Evolutionary conservation across 1,140 invertebrate genomes (phyloP), one percentile per base, ranked within the genome.

Genomic region (Hylaeus volcanicus): DNA sequence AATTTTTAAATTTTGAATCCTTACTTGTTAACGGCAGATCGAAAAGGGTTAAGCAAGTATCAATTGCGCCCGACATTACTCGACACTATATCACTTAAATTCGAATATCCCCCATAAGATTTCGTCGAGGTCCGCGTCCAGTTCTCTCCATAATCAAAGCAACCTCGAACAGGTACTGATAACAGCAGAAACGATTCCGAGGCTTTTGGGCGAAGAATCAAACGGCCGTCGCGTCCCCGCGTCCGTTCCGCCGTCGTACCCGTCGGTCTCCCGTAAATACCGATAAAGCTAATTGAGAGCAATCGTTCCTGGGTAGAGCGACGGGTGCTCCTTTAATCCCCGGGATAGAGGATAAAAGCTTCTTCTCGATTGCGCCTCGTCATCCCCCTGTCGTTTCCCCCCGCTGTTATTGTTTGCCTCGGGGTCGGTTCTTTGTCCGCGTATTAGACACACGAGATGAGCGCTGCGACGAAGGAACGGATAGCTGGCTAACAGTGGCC

Each of bases 221-320:
- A 76, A 81, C 66, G 37, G 37, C 53, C 43, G 8, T 0, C 74
- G 4, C 26, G 45, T 43, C 63, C 45, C 56, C 48, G 26, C 26
- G 61, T 66, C 70, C 70, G 43, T 66, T 66, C 56, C 70, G 51
- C 74, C 63, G 72, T n/a, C 43, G 11, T 26, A 41, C 51, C 60
- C 2, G 12, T 51, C 72, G 6, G 41, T 56, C 60, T 2, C 5
- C 53, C 73, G 84, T 88, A 88, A 88, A 88, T 88, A 88, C 79
- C 87, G 86, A 88, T 88, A 86, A 83, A 77, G 69, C 75, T 89
- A 89, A 89, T 89, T 68, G 85, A 83, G 84, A 88, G 73, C 79
- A 79, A 88, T 87, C 85, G 78, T 87, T 86, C 37, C 60, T 45
- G 73, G 61, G 55, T 43, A 68, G 51, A 45, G 53, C 1, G 9